Evolutionary conservation across 2,797 vertebrate genomes (phyloP).

Genomic region (Pangasius sanitwongsei): DNA sequence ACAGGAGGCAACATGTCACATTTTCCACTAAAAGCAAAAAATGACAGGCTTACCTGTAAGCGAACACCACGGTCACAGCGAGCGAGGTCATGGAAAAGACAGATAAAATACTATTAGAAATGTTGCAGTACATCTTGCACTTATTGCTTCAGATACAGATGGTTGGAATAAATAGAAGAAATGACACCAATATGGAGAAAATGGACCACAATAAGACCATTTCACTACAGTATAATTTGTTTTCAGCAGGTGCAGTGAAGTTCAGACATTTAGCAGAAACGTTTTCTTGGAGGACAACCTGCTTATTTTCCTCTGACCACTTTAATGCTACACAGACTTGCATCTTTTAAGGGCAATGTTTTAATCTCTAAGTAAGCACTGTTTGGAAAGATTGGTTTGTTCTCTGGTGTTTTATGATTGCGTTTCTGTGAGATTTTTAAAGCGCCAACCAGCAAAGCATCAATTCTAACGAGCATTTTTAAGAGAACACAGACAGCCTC

Average conservation of each 20-base stretch:
- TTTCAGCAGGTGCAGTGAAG: neutral
- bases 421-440: neutral
- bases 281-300: neutral
- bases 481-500: neutral
- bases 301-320: neutral
- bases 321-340: neutral
- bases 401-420: neutral
- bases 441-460: neutral
- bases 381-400: neutral
- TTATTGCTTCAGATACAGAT: neutral
- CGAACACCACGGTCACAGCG: neutral
- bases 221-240: neutral
- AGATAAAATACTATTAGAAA: conserved; percentile 25
- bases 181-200: neutral
- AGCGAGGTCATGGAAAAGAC: conserved; percentile 17
- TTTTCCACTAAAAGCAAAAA: neutral
- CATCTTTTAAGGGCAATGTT: neutral
- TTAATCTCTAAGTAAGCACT: neutral
- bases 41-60: conserved; percentile 32
- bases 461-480: neutral
- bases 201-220: neutral
- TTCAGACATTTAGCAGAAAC: neutral
- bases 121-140: neutral
- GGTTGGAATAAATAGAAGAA: neutral
- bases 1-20: neutral